Conservation (phyloP, 1,140 invertebrate genomes). For the Magallana gigas region DNA sequence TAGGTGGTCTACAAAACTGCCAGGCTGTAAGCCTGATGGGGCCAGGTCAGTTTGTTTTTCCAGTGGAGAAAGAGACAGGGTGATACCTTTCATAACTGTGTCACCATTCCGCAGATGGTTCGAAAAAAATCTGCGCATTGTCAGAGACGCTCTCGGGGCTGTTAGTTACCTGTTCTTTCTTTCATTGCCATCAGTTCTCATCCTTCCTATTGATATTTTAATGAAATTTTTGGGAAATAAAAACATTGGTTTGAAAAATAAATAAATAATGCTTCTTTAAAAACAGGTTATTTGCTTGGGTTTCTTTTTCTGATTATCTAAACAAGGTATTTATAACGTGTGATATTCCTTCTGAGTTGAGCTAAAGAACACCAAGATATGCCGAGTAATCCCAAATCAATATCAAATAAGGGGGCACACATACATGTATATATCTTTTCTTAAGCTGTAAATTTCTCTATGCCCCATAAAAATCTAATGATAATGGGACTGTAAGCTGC, state of each 20-base stretch:
- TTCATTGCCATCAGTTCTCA: no score
- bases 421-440: constrained; percentile 1
- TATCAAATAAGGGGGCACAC: neutral
- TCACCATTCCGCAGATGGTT: neutral
- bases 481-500: constrained; percentile 15
- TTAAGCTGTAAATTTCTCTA: neutral
- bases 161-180: no score
- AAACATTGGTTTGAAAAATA: neutral
- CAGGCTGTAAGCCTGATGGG: neutral
- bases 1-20: neutral
- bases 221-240: neutral
- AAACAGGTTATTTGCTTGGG: no score
- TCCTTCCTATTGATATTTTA: neutral
- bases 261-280: neutral
- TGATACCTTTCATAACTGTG: neutral
- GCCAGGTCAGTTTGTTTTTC: neutral
- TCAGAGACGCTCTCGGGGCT: no score
- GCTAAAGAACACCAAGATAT: neutral
- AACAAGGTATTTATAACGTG: neutral
- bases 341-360: neutral
- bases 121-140: no score
- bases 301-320: neutral
- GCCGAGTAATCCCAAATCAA: neutral
- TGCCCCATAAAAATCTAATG: constrained; percentile 2
- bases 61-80: neutral